Evolutionary conservation across 1,140 invertebrate species (phyloP).

Genomic region (Fopius arisanus): DNA sequence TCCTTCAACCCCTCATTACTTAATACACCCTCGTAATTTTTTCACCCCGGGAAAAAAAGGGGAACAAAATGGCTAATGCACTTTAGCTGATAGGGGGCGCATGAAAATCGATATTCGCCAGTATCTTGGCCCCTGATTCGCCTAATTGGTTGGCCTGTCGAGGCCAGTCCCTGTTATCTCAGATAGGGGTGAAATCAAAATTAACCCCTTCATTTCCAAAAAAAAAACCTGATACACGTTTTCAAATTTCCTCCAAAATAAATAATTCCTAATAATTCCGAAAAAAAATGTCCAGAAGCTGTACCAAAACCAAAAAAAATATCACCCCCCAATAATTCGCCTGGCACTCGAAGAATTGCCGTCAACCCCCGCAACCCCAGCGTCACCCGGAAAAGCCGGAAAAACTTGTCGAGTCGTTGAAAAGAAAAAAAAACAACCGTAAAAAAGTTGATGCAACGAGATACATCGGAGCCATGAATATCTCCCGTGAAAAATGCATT

Average conservation of each 20-base stretch:
- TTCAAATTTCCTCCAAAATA: too few species aligned
- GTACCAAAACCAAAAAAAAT: too few species aligned
- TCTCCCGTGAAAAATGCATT: neutral
- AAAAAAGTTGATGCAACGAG: neutral
- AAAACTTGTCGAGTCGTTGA: neutral
- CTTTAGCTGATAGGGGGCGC: neutral
- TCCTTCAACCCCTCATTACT: neutral
- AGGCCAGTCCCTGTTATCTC: neutral
- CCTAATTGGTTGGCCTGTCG: neutral
- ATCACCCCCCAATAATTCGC: too few species aligned
- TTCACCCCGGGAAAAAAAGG: neutral
- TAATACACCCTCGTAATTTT: neutral
- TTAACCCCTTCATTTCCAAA: too few species aligned
- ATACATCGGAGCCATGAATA: neutral
- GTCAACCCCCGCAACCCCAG: too few species aligned
- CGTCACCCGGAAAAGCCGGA: too few species aligned
- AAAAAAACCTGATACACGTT: too few species aligned
- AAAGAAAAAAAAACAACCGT: neutral
- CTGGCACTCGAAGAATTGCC: too few species aligned
- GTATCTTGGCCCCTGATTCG: neutral
- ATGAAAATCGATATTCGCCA: neutral
- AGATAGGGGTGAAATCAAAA: too few species aligned
- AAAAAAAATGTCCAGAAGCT: too few species aligned
- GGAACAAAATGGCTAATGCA: neutral
- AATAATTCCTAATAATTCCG: too few species aligned